Evolutionary conservation across 1,140 invertebrate species (phyloP), one percentile per base, ranked within the genome.

Genomic region (Hycleus cichorii): DNA sequence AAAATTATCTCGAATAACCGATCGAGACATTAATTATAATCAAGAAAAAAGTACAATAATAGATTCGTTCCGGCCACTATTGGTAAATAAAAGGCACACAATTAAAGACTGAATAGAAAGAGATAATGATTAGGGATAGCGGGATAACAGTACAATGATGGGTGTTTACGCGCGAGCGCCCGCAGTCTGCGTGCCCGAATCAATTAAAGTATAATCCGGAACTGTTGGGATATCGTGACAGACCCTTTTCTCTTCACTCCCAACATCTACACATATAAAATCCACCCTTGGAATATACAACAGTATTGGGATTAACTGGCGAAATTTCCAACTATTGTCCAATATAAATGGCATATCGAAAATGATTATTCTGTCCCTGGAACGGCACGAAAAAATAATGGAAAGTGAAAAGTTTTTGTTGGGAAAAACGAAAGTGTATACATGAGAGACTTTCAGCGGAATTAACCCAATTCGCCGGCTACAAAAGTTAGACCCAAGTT

Each of bases 191-290:
- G 71, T 73, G 72, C 72, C 67, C 68, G 67, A 73, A 73, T 73
- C 72, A 73, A 73, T 73, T 73, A 73, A 73, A 73, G 70, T 69
- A 71, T 73, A 73, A 72, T 73, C 72, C 72, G 72, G 72, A 73
- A 73, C 72, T 72, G 72, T 58, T 64, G 59, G 32, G 62, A 68
- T 66, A 62, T 69, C 63, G 60, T 68, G 70, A 71, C 69, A 65
- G 69, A 70, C 69, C 69, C 70, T 69, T 58, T 58, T 27, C 32
- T 32, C 4, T 32, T 32, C 32, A 32, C 32, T 32, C 32, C 7
- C 32, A 18, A 18, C 18, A 18, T 18, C 7, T 32, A 32, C 4
- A 32, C 7, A 32, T 32, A 32, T 32, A 5, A 32, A 32, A 32
- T 32, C 32, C 4, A 32, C 32, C 32, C 32, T 7, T 7, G 7